phyloP scores from a whole-genome alignment of 2,113 vertebrate genomes.

The Pholis gunnellus region DNA sequence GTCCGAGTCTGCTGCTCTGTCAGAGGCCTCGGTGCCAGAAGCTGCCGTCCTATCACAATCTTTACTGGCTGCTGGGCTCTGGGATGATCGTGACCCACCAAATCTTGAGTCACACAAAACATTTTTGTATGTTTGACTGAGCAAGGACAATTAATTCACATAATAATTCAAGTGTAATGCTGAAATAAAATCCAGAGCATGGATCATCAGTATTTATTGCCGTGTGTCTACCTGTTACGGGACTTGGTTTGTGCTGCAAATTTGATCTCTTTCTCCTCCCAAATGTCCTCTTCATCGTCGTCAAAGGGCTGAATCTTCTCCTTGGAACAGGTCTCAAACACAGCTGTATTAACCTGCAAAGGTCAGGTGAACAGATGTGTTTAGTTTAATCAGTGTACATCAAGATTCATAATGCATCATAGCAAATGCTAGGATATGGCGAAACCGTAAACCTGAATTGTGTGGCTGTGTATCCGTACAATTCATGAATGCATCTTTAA shows the following conservation, averaged over 20 bases:
- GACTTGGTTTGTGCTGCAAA: slow-evolving; percentile 89
- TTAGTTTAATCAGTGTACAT: background rate
- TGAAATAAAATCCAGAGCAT: slow-evolving; percentile 1
- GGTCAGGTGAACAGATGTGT: slow-evolving; percentile 6
- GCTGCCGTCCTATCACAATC: slow-evolving; percentile 54
- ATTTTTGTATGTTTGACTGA: background rate
- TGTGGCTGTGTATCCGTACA: background rate
- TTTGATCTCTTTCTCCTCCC: slow-evolving; percentile 93
- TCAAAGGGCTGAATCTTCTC: slow-evolving; percentile 95
- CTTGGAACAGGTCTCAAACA: slow-evolving; percentile 94
- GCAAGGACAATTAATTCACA: background rate
- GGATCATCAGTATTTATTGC: background rate
- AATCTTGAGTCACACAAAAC: slow-evolving; percentile 83
- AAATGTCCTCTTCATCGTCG: slow-evolving; percentile 95
- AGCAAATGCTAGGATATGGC: background rate
- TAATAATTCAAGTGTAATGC: background rate
- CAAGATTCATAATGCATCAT: background rate
- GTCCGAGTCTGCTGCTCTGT: slow-evolving; percentile 71
- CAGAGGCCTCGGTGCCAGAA: slow-evolving; percentile 64
- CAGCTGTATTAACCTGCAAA: slow-evolving; percentile 88
- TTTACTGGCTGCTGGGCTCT: slow-evolving; percentile 81
- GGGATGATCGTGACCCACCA: slow-evolving; percentile 85
- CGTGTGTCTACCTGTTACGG: slow-evolving; percentile 87
- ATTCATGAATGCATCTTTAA: background rate
- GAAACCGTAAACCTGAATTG: background rate